Evolutionary conservation across 2,113 vertebrate species (phyloP), one percentile per base, ranked within the genome.

Genomic region (Nanger granti): DNA sequence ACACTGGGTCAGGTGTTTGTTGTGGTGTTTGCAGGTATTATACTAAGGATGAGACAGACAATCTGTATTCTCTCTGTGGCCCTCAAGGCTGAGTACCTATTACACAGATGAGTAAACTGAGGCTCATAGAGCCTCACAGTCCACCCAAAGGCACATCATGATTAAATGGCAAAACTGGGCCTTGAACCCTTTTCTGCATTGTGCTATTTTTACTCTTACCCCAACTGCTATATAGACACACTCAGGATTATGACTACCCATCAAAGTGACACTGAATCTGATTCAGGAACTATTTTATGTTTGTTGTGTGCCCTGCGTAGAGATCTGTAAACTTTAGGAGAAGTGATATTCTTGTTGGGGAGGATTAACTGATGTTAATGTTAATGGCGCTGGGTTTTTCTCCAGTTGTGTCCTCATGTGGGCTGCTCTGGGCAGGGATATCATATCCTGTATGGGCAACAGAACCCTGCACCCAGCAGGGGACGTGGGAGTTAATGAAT

Each of bases 381-480:
- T 41, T 73, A 37, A 44, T 13, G 11, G 14, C 26, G 0, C 15
- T 60, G 84, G 55, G 34, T 44, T 44, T 44, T 87, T 44, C 55
- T 44, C 37, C 24, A 28, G 55, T 29, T 41, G 24, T 44, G 26
- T 60, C 84, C 28, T 90, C 49, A 13, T 59, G 69, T 44, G 52
- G 31, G 37, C 54, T 80, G 54, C 69, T 34, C 37, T 34, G 69
- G 64, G 54, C 20, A 7, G 7, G 37, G 20, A 73, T 73, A 59
- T 29, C 37, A 3, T 91, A 47, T 80, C 55, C 69, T 26, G 2
- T 31, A 15, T 20, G 11, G 69, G 18, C 5, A 29, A 31, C 6
- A 47, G 54, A 34, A 31, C 54, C 41, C 52, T 1, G 18, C 0
- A 0, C 28, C 44, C 18, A 26, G 15, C 14, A 73, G 49, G 47